phyloP scores from a whole-genome alignment of 2,888 invertebrate species.

The Atethmia centrago region DNA sequence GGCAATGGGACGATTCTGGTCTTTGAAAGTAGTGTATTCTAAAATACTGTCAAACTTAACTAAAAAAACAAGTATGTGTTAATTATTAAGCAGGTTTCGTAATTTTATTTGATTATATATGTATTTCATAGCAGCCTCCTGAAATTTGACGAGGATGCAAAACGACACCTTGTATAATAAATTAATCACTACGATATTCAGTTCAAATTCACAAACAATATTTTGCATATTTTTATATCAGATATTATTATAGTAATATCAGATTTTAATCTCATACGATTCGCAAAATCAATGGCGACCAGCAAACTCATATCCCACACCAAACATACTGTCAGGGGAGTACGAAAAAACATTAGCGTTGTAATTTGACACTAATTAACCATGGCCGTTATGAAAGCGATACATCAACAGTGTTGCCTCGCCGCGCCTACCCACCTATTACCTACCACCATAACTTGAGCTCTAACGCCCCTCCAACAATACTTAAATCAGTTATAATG shows the following conservation, averaged over 20 bases:
- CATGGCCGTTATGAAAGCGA: slow-evolving; percentile 85
- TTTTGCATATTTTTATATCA: not conserved
- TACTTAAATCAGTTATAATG: slow-evolving; percentile 51
- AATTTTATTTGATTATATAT: too few species aligned
- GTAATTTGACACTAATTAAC: slow-evolving; percentile 88
- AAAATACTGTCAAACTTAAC: too few species aligned
- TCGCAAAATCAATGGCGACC: not conserved
- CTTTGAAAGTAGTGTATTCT: too few species aligned
- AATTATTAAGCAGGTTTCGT: too few species aligned
- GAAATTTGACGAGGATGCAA: too few species aligned
- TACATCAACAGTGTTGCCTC: slow-evolving; percentile 84
- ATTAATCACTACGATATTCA: not conserved
- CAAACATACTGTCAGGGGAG: slow-evolving; percentile 56
- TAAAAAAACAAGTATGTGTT: too few species aligned
- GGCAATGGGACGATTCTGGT: too few species aligned
- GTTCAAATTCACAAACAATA: not conserved
- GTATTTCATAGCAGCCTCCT: too few species aligned
- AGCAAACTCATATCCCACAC: slow-evolving; percentile 48
- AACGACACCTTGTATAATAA: too few species aligned
- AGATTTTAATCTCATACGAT: not conserved
- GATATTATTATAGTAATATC: not conserved
- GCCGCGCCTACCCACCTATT: slow-evolving; percentile 80
- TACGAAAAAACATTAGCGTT: slow-evolving; percentile 82
- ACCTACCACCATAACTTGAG: slow-evolving; percentile 72
- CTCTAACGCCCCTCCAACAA: slow-evolving; percentile 61